Evolutionary conservation across 2,888 invertebrate genomes (phyloP), one percentile per base, ranked within the genome.

Genomic region (Piscicola geometra): DNA sequence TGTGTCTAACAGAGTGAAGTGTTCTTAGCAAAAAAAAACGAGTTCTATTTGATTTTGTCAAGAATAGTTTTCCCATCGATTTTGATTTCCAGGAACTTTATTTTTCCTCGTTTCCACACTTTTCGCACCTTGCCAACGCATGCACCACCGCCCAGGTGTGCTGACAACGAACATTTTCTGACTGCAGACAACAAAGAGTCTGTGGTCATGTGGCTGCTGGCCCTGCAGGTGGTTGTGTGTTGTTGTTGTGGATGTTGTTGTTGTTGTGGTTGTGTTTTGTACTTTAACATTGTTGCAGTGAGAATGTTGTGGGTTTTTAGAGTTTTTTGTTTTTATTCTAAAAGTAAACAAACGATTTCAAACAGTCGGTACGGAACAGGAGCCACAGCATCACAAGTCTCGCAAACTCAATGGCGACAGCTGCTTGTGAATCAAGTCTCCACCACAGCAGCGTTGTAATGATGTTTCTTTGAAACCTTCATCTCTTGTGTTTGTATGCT

Each of bases 171-270:
- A 66, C 81, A 83, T 66, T 78, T 81, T 25, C 82, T 85, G 66
- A 83, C 83, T 32, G 87, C 87, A 5, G 87, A 87, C 67, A 88
- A 87, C 79, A 86, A 87, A 78, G 86, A 86, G 75, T 86, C 87
- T 32, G 86, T 87, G 82, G 86, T 87, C 84, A 85, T 86, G 69
- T 88, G 88, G 88, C 81, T 88, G 33, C 81, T 86, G 41, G 86
- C 86, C 1, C 81, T 88, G 76, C 87, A 87, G 83, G 86, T 80
- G 15, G 35, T 60, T 66, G 50, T 76, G 35, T 18, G 41, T 15
- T 41, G 41, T 41, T 9, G 15, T 41, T 5, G 9, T 41, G 41
- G 41, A 18, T 21, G 60, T 21, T 56, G n/a, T 56, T n/a, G n/a
- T n/a, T n/a, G n/a, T n/a, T n/a, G n/a, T n/a, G n/a, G n/a, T n/a